Base-by-base conservation (phyloP, 64 coral and sea anemone species). In the Astreopora myriophthalma region DNA sequence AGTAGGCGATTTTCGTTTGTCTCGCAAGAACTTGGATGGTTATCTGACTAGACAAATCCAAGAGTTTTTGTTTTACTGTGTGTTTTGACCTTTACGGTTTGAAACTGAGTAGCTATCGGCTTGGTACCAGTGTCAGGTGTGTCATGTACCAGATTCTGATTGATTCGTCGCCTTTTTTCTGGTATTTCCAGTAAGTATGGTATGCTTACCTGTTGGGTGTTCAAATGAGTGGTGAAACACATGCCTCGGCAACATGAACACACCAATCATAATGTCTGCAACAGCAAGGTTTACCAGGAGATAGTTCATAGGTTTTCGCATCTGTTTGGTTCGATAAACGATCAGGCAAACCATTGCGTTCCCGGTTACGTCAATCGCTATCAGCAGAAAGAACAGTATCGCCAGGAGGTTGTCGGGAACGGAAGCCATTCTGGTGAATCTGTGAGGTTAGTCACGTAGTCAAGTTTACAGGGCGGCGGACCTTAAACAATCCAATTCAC, bases 281-380 rank as follows among this genome's bases (percentile, higher is more conserved):
- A 75, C 65, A 8, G 92, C 92, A 13, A 94, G 69, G 57, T 89
- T 94, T 35, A 60, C 76, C 24, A 94, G 79, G 29, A 94, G 57
- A 62, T 89, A 81, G 69, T 94, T 94, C 44, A 94, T 94, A 6
- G 92, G 92, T 33, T 31, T 94, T 61, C 88, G 38, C 17, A 89
- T 77, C 16, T 69, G 48, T 39, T 67, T 71, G n/a, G 76, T 61
- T 24, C 76, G 64, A 27, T 74, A 52, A 48, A 94, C 86, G 13
- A 73, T 69, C 38, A 89, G 30, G 61, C 74, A 83, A 36, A 94
- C 33, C 27, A 94, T 62, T 13, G 38, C 31, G 46, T 94, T 94
- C 6, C 83, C 72, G 26, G 66, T 27, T 1, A 89, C 42, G 49
- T 94, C 71, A 51, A 78, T 69, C 34, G 83, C 32, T 42, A 89